Conservation (phyloP, 2,113 vertebrate genomes). For the Hypocryptadius cinnamomeus region DNA sequence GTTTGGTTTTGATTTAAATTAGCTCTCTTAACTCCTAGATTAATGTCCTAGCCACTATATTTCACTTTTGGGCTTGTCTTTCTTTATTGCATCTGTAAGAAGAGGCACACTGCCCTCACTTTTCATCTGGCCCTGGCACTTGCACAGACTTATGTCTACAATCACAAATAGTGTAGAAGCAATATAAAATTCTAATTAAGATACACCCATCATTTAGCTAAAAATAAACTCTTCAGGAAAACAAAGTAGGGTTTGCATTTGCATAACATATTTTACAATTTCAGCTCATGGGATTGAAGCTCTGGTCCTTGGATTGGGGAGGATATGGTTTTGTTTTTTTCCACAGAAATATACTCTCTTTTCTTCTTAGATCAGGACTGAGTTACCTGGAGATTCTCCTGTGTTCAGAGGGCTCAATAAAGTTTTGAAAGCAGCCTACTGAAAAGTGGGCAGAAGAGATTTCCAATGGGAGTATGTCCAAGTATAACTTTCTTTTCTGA, state of each 20-base stretch:
- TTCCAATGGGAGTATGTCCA: background rate
- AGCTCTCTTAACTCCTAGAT: background rate
- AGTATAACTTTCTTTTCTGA: background rate
- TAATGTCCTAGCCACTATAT: background rate
- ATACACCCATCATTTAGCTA: background rate
- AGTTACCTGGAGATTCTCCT: background rate
- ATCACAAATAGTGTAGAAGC: background rate
- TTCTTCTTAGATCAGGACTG: background rate
- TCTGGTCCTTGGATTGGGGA: background rate
- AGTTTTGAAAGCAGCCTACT: background rate
- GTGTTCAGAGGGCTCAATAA: background rate
- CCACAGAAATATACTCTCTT: background rate
- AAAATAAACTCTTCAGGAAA: background rate
- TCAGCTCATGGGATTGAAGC: background rate
- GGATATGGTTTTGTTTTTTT: background rate
- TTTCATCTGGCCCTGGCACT: background rate
- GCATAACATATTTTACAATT: background rate
- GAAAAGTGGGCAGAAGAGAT: background rate
- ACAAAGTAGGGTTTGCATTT: background rate
- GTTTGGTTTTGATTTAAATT: background rate
- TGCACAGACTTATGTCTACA: background rate
- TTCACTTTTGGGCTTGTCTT: background rate
- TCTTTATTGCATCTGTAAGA: background rate
- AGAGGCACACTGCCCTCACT: background rate
- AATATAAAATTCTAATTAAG: background rate